Conservation (phyloP, 2,888 invertebrate species). For the Amphiduros pacificus region DNA sequence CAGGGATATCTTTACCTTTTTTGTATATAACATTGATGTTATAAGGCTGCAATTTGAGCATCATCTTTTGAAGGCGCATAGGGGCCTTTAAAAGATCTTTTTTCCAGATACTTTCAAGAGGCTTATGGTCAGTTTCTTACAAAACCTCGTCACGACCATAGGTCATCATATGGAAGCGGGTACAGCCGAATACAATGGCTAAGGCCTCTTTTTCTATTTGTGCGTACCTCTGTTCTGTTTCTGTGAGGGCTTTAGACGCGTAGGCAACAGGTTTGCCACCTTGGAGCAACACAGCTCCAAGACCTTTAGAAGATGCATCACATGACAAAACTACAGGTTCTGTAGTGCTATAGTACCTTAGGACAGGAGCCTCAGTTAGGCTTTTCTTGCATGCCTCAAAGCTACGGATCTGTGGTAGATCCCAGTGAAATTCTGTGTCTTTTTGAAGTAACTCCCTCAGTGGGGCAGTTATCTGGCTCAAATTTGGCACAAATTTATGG, state of each 20-base stretch:
- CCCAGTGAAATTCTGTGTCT: neutral
- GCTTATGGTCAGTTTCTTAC: constrained; percentile 31
- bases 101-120: constrained; percentile 26
- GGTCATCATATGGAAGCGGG: constrained; percentile 4
- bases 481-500: neutral
- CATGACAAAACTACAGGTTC: constrained; percentile 1
- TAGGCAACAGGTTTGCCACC: constrained; percentile 27
- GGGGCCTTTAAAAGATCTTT: constrained; percentile 28
- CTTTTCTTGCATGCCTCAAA: neutral
- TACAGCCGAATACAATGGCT: neutral
- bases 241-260: constrained; percentile 21
- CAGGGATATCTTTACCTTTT: constrained; percentile 3
- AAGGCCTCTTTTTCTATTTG: neutral
- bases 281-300: constrained; percentile 19
- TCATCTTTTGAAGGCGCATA: constrained; percentile 32
- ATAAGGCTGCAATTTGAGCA: constrained; percentile 29
- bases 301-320: constrained; percentile 4
- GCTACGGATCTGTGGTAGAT: neutral
- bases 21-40: constrained; percentile 1
- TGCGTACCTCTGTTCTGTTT: constrained; percentile 12
- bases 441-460: neutral
- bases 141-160: constrained; percentile 6
- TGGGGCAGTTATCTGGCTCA: neutral
- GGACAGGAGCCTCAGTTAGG: constrained; percentile 10
- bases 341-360: constrained; percentile 13